Conservation (phyloP, 1,140 invertebrate species). For the Drosophila littoralis region DNA sequence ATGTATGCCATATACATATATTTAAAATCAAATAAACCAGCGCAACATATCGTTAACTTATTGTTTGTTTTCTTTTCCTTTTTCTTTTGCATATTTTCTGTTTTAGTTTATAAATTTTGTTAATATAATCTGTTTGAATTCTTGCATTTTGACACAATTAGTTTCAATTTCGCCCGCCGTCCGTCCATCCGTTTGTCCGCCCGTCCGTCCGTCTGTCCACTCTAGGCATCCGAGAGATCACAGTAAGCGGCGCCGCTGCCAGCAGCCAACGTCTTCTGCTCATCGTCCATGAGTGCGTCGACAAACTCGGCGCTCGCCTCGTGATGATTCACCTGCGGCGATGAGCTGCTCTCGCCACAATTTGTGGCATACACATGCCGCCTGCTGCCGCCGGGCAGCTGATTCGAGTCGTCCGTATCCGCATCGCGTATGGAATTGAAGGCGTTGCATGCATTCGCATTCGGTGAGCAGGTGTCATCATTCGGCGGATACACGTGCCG, state of each 20-base stretch:
- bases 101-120: slow-evolving; percentile 18
- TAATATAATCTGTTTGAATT: slow-evolving; percentile 11
- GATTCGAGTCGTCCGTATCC: slow-evolving; percentile 81
- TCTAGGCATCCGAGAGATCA: slow-evolving; percentile 80
- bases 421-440: slow-evolving; percentile 83
- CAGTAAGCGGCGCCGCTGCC: slow-evolving; percentile 57
- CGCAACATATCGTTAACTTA: not conserved
- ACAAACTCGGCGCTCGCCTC: slow-evolving; percentile 63
- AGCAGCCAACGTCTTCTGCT: slow-evolving; percentile 55
- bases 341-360: slow-evolving; percentile 79
- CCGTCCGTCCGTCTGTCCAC: not conserved
- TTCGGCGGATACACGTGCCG: slow-evolving; percentile 82
- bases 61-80: slow-evolving; percentile 14
- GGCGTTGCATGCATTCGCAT: slow-evolving; percentile 76
- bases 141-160: slow-evolving; percentile 60
- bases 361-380: slow-evolving; percentile 83
- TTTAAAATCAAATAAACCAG: slow-evolving; percentile 12
- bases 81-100: slow-evolving; percentile 9
- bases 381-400: slow-evolving; percentile 59
- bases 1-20: not conserved
- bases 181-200: not conserved
- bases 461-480: slow-evolving; percentile 79
- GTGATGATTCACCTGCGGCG: slow-evolving; percentile 78
- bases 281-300: slow-evolving; percentile 72
- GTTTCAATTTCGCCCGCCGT: slow-evolving; percentile 7